Evolutionary conservation across 1,140 invertebrate genomes (phyloP), one percentile per base, ranked within the genome.

Genomic region (Catajapyx aquilonaris): DNA sequence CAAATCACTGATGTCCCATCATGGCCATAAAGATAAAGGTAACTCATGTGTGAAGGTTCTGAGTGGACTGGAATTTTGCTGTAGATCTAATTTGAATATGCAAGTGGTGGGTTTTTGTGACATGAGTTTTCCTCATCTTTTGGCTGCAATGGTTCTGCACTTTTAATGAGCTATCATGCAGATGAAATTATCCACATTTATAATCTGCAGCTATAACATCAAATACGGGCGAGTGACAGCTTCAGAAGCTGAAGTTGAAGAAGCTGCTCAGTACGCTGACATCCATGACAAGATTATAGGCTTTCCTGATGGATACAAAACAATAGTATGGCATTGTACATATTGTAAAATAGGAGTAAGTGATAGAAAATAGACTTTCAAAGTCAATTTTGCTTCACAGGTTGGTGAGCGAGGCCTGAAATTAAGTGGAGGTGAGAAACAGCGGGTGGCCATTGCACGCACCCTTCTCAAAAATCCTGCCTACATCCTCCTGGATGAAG

Each of bases 211-310:
- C 44, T 94, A 90, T 53, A 98, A 98, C 54, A 96, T 98, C 42
- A 74, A 79, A 36, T 98, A 97, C 59, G 91, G 90, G 10, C 68
- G 73, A 47, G 62, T 84, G 15, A 65, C 64, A 20, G 78, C 88
- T 4, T 56, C 66, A 1, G 75, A 86, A 38, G 69, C 72, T 13
- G 88, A 94, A 46, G 67, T 97, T 1, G 76, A 85, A 41, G 67
- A 79, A 22, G 88, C 93, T 34, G 85, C 91, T 1, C 75, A 72
- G 51, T 72, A 74, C 47, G 91, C 93, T 0, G 86, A 95, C 49
- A 95, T 97, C 48, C 91, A 96, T 52, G 76, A 90, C 20, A 73
- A 71, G 52, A 94, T 96, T 45, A 52, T 86, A 3, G 69, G 72
- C 25, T 94, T 96, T 54, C 88, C 88, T 5, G 78, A 91, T 37